Evolutionary conservation across 2,797 vertebrate species (phyloP), one percentile per base, ranked within the genome.

Genomic region (Chelidonichthys spinosus): DNA sequence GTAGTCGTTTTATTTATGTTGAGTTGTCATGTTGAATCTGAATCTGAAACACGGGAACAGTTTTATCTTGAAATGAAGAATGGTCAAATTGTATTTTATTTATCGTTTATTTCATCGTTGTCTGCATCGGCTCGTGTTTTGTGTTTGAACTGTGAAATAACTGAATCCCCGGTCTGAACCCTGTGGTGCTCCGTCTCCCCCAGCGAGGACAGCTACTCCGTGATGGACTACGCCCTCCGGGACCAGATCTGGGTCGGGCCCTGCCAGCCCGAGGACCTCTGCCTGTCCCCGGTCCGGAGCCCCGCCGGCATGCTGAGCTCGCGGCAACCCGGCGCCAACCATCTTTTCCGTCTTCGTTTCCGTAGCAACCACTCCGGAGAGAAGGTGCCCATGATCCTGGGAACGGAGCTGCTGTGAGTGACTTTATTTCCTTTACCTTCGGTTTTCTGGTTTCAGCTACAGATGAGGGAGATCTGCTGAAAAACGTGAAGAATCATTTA

Each of bases 131-230:
- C 46, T 58, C 10, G 6, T 47, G 3, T 25, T 25, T 25, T 25
- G 1, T 25, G 25, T 25, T 25, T 25, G 25, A 25, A 25, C 25
- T 25, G 25, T 25, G 25, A 25, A 25, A 25, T 25, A 25, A 25
- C 25, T 25, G 25, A 25, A 1, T 25, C 25, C 25, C 25, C 25
- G 25, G 25, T 25, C 25, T 25, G 25, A 25, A 25, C 25, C 25
- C 25, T 25, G 25, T 25, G 25, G 25, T 25, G 25, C 25, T 25
- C 25, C 11, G 14, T 69, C 11, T 61, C 18, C 66, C 35, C 18
- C 85, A 99, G 98, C 8, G 98, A 99, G 64, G 98, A 99, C 83
- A 99, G 96, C 7, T 99, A 99, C 88, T 94, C 94, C 0, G 98
- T 99, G 74, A 98, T 95, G 0, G 97, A 97, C 77, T 97, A 99